phyloP scores from a whole-genome alignment of 2,888 invertebrate genomes.

The Pachymerium ferrugineum region DNA sequence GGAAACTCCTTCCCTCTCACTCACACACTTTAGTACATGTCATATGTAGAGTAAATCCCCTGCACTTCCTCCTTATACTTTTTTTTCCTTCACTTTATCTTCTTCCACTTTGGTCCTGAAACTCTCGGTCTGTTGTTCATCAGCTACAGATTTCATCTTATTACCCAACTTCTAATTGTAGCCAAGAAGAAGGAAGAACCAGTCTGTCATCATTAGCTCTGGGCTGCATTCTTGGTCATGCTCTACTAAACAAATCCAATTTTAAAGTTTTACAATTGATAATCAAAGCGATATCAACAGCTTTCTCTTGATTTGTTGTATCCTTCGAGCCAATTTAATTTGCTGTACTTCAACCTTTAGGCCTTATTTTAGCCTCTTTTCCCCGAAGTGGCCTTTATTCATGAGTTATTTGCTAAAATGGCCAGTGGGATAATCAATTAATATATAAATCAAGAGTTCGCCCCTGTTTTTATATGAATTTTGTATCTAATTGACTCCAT shows the following conservation, averaged over 20 bases:
- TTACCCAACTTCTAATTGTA: not conserved
- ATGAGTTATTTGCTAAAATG: not conserved
- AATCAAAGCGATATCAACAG: not conserved
- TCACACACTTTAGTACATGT: not conserved
- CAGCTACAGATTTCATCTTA: not conserved
- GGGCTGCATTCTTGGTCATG: not conserved
- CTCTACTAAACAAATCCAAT: not conserved
- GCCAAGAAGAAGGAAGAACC: not conserved
- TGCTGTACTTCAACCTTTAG: not conserved
- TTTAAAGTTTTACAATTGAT: not conserved
- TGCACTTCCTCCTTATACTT: not conserved
- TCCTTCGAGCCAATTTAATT: not conserved
- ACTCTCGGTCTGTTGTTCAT: not conserved
- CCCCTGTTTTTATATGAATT: not conserved
- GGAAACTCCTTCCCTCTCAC: constrained; percentile 1
- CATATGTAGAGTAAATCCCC: not conserved
- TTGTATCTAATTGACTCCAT: constrained; percentile 9
- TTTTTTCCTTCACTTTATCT: not conserved
- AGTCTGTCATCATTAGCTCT: constrained; percentile 8
- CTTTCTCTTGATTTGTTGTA: not conserved
- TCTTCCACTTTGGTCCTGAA: no score
- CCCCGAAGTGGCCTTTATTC: not conserved
- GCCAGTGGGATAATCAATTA: not conserved
- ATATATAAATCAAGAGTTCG: not conserved
- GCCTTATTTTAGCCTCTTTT: no score